Evolutionary conservation across 2,888 invertebrate genomes (phyloP).

Genomic region (Parascotia fuliginaria): DNA sequence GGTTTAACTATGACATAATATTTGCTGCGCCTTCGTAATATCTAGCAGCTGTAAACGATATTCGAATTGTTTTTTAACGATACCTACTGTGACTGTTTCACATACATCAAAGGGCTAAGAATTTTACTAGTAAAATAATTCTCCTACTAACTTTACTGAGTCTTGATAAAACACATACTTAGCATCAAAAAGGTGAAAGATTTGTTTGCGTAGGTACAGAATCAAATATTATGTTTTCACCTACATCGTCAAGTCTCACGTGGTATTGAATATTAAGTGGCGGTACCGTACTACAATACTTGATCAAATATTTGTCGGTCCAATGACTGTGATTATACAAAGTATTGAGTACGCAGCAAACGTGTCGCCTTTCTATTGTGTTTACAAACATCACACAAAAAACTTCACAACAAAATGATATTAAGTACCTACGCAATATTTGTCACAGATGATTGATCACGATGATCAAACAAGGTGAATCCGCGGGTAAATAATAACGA

Average conservation of each 20-base stretch:
- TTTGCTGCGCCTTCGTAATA: too few species aligned
- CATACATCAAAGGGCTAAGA: too few species aligned
- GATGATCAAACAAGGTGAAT: neutral
- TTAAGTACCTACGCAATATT: neutral
- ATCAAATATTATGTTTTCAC: slow-evolving; percentile 7
- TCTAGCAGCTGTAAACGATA: too few species aligned
- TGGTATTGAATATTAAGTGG: slow-evolving; percentile 29
- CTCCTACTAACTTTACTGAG: neutral
- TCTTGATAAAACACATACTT: neutral
- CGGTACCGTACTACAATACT: slow-evolving; percentile 29
- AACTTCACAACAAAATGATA: neutral
- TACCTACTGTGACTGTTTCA: too few species aligned
- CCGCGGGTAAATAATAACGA: too few species aligned
- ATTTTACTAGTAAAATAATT: too few species aligned
- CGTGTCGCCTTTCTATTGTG: slow-evolving; percentile 55
- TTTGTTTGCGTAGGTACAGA: neutral
- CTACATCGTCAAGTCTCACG: slow-evolving; percentile 38
- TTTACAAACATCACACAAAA: slow-evolving; percentile 51
- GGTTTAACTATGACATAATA: too few species aligned
- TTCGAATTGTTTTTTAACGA: too few species aligned
- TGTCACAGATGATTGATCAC: neutral
- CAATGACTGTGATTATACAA: slow-evolving; percentile 35
- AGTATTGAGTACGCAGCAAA: slow-evolving; percentile 27
- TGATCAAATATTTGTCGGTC: slow-evolving; percentile 48
- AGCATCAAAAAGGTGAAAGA: neutral